A percentile compares a stretch with the other conserved stretches of the same genome.
Conservation (phyloP, 2,113 vertebrate genomes). For the Bubalus kerabau region DNA sequence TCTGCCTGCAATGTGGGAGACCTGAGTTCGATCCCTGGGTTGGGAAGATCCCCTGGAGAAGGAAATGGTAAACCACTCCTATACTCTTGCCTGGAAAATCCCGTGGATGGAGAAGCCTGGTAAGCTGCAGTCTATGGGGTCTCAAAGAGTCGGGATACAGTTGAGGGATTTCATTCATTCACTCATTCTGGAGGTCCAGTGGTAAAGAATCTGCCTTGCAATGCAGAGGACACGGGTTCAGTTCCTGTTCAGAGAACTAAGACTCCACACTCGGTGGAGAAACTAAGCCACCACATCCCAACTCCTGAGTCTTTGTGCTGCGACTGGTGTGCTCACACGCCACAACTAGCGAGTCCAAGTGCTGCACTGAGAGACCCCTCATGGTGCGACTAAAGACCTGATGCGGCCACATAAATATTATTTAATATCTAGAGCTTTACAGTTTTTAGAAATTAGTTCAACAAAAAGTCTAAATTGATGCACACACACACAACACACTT, state of each 20-base stretch:
- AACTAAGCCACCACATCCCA: not conserved
- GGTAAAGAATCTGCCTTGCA: not conserved
- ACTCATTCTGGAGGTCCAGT: not conserved
- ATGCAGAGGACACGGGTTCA: not conserved
- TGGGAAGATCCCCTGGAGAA: not conserved
- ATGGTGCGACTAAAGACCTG: rapidly evolving
- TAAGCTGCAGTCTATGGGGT: not conserved
- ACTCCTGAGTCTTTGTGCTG: not conserved
- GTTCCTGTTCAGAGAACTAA: not conserved
- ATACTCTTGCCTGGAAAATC: not conserved
- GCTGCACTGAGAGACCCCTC: not conserved
- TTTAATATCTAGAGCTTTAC: not conserved
- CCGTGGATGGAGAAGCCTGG: not conserved
- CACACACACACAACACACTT: too few relatives aligned
- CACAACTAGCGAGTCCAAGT: not conserved
- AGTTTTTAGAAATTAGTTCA: not conserved
- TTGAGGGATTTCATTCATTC: not conserved
- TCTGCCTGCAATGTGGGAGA: not conserved
- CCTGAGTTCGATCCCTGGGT: not conserved
- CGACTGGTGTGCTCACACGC: not conserved
- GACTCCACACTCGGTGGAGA: not conserved
- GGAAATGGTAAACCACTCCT: not conserved
- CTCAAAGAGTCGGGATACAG: rapidly evolving
- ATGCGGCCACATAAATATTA: not conserved
- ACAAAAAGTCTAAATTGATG: not conserved